Conservation (phyloP, 1,140 invertebrate genomes). For the Brachionus manjavacas region DNA sequence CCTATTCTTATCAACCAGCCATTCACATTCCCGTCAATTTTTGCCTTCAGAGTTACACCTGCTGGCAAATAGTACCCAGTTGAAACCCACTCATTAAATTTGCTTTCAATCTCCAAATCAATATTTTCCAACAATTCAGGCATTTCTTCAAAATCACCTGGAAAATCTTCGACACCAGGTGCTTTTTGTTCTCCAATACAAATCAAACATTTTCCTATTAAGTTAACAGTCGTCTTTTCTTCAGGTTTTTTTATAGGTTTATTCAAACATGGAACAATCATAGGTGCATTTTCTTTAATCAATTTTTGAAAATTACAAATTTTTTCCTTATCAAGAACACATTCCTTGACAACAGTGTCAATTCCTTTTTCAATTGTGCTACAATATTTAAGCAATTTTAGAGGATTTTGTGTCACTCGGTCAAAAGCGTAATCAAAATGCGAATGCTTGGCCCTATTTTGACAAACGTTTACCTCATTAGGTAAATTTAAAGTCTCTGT, state of each 20-base stretch:
- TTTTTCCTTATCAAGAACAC: neutral
- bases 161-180: constrained; percentile 15
- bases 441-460: constrained; percentile 6
- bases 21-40: neutral
- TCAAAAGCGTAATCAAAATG: constrained; percentile 23
- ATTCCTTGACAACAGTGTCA: neutral
- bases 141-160: constrained; percentile 23
- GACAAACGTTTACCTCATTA: neutral
- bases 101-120: neutral
- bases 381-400: neutral
- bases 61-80: constrained; percentile 40
- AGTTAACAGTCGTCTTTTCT: neutral
- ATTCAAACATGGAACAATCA: neutral
- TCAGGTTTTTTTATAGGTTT: neutral
- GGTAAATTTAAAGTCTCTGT: neutral
- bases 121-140: constrained; percentile 2
- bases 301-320: neutral
- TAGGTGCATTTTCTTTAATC: neutral
- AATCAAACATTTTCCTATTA: constrained; percentile 15
- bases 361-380: neutral
- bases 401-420: neutral
- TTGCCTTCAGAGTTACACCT: neutral
- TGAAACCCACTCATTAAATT: neutral
- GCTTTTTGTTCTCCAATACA: neutral
- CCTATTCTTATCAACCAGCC: constrained; percentile 37